phyloP scores from a whole-genome alignment of 1,140 invertebrate species.

The Platyura marginata region DNA sequence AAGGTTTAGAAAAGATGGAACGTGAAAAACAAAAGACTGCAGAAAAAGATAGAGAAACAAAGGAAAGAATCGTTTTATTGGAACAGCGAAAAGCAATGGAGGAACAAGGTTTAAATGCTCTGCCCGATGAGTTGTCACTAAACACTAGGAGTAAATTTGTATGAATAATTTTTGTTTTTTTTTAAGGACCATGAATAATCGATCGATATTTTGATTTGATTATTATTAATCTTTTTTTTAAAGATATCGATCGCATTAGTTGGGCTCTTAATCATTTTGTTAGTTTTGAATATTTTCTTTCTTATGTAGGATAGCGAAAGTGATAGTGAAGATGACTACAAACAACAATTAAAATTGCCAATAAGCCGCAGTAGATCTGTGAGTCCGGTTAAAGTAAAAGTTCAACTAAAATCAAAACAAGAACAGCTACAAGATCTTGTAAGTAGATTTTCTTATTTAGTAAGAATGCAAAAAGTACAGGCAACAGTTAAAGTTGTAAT shows the following conservation, averaged over 20 bases:
- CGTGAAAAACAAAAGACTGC: conserved; percentile 78
- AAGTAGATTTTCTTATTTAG: too few species aligned
- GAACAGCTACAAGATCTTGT: not conserved
- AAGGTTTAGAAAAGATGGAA: conserved; percentile 90
- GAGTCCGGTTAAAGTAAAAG: not conserved
- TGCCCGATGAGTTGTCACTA: conserved; percentile 25
- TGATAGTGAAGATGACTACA: not conserved
- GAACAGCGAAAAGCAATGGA: conserved; percentile 39
- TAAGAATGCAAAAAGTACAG: too few species aligned
- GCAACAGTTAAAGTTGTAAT: too few species aligned
- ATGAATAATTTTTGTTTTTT: conserved; percentile 23
- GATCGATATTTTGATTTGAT: too few species aligned
- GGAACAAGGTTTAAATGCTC: conserved; percentile 37
- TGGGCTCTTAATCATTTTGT: too few species aligned
- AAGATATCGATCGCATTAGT: too few species aligned
- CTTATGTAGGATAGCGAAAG: not conserved
- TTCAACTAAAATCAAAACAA: not conserved
- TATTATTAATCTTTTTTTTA: too few species aligned
- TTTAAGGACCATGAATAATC: too few species aligned
- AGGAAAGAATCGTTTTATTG: conserved; percentile 38
- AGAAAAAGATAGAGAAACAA: conserved; percentile 52
- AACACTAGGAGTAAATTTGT: conserved; percentile 65
- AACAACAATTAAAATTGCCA: too few species aligned
- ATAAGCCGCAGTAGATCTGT: too few species aligned
- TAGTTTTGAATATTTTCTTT: too few species aligned